Evolutionary conservation across 1,140 invertebrate species (phyloP).

Genomic region (Brachionus paranguensis): DNA sequence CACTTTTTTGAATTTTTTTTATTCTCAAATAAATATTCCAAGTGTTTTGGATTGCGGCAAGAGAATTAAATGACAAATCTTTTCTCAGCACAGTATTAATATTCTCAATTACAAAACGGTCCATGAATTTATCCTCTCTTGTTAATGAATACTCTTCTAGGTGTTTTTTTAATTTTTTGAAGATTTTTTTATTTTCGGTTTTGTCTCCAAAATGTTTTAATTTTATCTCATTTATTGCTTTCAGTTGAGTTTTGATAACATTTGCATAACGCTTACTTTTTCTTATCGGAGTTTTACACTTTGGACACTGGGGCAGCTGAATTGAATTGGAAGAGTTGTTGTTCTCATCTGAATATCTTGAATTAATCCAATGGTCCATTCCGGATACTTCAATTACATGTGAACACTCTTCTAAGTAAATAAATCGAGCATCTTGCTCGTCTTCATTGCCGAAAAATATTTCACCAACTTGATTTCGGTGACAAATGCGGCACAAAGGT

Average conservation of each 20-base stretch:
- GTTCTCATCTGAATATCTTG: constrained; percentile 41
- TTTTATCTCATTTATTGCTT: constrained; percentile 20
- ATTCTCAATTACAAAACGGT: too few relatives aligned
- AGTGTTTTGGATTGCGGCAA: not conserved
- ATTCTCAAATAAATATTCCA: not conserved
- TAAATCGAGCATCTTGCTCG: constrained; percentile 52
- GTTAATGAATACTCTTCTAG: not conserved
- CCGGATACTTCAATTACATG: constrained; percentile 61
- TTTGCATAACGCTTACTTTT: constrained; percentile 53
- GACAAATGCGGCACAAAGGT: constrained; percentile 42
- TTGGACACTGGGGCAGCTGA: constrained; percentile 62
- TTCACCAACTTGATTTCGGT: constrained; percentile 48
- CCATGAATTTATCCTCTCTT: not conserved
- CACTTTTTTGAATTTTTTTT: not conserved
- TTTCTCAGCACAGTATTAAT: not conserved
- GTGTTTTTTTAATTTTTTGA: not conserved
- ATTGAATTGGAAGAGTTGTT: constrained; percentile 47
- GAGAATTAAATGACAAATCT: constrained; percentile 3
- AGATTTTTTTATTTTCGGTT: not conserved
- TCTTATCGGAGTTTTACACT: constrained; percentile 62
- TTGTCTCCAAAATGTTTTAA: constrained; percentile 3
- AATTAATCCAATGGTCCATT: constrained; percentile 59
- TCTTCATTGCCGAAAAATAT: constrained; percentile 59
- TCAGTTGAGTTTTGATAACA: not conserved
- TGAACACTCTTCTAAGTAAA: constrained; percentile 63